Evolutionary conservation across 2,797 vertebrate genomes (phyloP).

Genomic region (Hydrolagus colliei): DNA sequence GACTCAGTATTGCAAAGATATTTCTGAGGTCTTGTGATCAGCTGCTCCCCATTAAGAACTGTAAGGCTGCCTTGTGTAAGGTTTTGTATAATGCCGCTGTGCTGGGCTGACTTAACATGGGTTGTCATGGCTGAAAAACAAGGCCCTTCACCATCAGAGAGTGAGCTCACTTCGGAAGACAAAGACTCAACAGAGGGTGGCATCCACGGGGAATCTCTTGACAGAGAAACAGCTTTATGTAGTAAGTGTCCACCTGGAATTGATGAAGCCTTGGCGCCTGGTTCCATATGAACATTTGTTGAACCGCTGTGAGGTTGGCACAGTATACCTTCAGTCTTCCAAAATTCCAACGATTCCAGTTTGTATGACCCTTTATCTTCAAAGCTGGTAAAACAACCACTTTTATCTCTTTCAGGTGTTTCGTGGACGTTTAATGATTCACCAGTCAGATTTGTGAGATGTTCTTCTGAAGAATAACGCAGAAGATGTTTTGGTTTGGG

Average conservation of each 20-base stretch:
- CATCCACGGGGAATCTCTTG: not conserved
- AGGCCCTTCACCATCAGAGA: not conserved
- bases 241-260: not conserved
- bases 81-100: not conserved
- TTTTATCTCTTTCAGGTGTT: conserved; percentile 62
- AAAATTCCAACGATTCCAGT: not conserved
- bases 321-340: not conserved
- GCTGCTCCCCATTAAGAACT: not conserved
- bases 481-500: conserved; percentile 47
- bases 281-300: no score
- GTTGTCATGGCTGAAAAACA: not conserved
- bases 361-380: not conserved
- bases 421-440: conserved; percentile 48
- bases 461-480: conserved; percentile 34
- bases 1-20: not conserved
- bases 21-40: not conserved
- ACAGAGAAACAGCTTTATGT: not conserved
- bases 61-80: not conserved
- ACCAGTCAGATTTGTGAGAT: conserved; percentile 35
- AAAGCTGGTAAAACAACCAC: not conserved
- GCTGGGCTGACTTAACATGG: not conserved
- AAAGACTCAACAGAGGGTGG: not conserved
- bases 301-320: not conserved
- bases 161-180: conserved; percentile 2
- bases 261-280: not conserved